phyloP scores from a whole-genome alignment of 2,113 vertebrate genomes.

The Saccopteryx bilineata region DNA sequence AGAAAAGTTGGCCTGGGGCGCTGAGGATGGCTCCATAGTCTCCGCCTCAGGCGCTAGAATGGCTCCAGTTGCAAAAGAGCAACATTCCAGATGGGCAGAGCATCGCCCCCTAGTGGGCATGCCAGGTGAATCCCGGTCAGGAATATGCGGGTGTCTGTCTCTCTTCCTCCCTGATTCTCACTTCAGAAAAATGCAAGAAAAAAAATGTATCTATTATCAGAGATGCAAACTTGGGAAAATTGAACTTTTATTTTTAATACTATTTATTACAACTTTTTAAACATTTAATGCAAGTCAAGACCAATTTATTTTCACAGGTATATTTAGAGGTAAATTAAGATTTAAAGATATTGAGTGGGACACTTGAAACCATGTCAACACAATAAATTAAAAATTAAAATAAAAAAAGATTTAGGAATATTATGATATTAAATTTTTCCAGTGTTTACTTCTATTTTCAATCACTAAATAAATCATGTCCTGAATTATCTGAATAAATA shows the following conservation, averaged over 20 bases:
- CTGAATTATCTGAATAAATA: neutral
- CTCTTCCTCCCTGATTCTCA: no score
- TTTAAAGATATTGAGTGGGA: neutral
- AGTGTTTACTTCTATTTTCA: neutral
- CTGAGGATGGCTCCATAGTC: no score
- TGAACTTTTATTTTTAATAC: neutral
- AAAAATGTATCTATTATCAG: neutral
- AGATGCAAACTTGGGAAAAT: conserved; percentile 37
- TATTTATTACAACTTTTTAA: neutral
- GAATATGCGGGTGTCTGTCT: no score
- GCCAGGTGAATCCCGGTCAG: no score
- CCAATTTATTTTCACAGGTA: neutral
- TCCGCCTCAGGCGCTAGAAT: no score
- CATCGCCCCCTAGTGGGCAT: no score
- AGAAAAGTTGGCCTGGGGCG: no score
- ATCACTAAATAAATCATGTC: neutral
- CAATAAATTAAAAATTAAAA: neutral
- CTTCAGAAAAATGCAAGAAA: no score
- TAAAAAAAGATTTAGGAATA: conserved; percentile 8
- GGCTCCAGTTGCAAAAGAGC: no score
- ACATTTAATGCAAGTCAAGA: neutral
- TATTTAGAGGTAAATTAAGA: neutral
- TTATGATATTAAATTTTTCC: neutral
- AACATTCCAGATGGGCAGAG: no score
- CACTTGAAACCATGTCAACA: no score